phyloP scores from a whole-genome alignment of 2,113 vertebrate species.

The Channa maculata region DNA sequence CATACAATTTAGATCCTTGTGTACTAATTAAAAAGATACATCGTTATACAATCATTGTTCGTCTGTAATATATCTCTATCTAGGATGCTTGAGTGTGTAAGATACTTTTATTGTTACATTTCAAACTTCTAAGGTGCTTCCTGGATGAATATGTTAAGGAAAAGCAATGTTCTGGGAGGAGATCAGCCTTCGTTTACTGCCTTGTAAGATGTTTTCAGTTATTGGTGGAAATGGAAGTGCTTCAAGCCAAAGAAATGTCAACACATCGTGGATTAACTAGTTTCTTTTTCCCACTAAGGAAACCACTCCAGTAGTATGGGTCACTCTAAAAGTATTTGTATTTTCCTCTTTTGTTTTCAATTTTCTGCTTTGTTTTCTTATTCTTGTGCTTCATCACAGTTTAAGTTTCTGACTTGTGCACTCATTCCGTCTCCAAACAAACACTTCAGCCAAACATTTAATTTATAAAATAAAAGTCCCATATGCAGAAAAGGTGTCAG shows the following conservation, averaged over 20 bases:
- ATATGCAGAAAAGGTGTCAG: neutral
- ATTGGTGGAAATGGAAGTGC: constrained; percentile 55
- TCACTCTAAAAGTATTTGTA: constrained; percentile 48
- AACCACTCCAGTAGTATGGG: constrained; percentile 48
- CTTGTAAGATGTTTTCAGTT: constrained; percentile 63
- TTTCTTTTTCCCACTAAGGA: constrained; percentile 39
- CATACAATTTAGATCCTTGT: neutral
- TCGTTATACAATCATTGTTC: neutral
- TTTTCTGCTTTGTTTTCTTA: constrained; percentile 47
- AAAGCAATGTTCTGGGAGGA: constrained; percentile 7
- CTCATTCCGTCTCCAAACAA: neutral
- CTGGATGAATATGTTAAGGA: constrained; percentile 5
- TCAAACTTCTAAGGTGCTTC: constrained; percentile 18
- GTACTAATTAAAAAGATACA: neutral
- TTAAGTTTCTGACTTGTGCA: neutral
- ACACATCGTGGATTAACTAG: constrained; percentile 63
- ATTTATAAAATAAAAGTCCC: neutral
- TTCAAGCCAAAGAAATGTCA: constrained; percentile 63
- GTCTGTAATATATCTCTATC: neutral
- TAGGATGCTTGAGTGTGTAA: neutral
- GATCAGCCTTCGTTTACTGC: constrained; percentile 32
- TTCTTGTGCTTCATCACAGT: constrained; percentile 10
- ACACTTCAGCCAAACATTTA: neutral
- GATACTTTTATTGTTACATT: neutral
- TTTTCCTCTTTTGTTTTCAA: constrained; percentile 21